Evolutionary conservation across 2,113 vertebrate genomes (phyloP).

Genomic region (Tragulus kanchil): DNA sequence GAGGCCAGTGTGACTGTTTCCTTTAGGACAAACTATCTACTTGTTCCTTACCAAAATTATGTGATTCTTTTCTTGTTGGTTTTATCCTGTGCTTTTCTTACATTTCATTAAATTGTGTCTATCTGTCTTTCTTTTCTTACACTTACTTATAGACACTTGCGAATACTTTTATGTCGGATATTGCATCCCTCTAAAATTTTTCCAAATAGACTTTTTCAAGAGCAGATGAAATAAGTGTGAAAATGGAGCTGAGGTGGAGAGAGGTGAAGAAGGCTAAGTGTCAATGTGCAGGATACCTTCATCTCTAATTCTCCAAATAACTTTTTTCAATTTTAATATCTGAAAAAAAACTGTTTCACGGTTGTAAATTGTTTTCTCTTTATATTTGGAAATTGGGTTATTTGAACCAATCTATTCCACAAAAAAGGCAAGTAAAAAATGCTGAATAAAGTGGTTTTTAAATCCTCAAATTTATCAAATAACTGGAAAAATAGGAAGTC

Average conservation of each 20-base stretch:
- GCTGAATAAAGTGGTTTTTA: background rate
- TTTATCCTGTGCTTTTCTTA: background rate
- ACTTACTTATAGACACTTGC: background rate
- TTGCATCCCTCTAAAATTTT: too few relatives aligned
- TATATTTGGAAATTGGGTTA: background rate
- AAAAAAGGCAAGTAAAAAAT: background rate
- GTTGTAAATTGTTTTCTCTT: background rate
- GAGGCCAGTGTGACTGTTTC: background rate
- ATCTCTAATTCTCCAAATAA: background rate
- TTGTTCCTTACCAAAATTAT: background rate
- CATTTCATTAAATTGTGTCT: background rate
- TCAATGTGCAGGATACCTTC: background rate
- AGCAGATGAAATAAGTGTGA: background rate
- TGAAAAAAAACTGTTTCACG: background rate
- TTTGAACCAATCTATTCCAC: background rate
- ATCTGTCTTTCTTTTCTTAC: background rate
- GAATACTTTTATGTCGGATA: background rate
- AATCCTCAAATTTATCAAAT: background rate
- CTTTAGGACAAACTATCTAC: background rate
- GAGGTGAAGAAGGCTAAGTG: accelerated
- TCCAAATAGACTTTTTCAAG: too few relatives aligned
- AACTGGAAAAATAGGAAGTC: background rate
- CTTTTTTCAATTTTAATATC: background rate
- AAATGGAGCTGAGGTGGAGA: background rate
- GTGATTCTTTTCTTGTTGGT: background rate